A percentile compares a stretch with the other conserved stretches of the same genome.
Evolutionary conservation across 2,113 vertebrate species (phyloP).

Genomic region (Phaetusa simplex): DNA sequence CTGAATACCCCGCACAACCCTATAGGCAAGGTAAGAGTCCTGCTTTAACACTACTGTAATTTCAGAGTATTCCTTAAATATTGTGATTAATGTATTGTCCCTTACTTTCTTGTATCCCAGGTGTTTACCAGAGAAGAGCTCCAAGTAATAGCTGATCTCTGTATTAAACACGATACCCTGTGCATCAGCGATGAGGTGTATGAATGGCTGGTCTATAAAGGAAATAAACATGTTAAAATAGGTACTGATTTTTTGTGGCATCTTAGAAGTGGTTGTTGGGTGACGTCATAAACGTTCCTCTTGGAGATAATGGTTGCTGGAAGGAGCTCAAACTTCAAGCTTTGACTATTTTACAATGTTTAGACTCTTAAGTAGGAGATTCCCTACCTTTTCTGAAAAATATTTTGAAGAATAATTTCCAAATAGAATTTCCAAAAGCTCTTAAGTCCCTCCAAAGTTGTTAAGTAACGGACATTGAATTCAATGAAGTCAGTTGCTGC

Average conservation of each 20-base stretch:
- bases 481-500: not conserved
- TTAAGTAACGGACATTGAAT: not conserved
- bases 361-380: not conserved
- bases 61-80: not conserved
- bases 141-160: constrained; percentile 90
- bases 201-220: constrained; percentile 92
- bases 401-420: not conserved
- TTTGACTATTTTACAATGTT: not conserved
- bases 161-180: constrained; percentile 88
- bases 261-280: not conserved
- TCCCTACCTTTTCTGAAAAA: not conserved
- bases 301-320: not conserved
- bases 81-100: not conserved
- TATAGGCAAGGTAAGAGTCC: constrained; percentile 85
- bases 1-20: constrained; percentile 96
- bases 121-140: constrained; percentile 89
- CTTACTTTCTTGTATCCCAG: constrained; percentile 67
- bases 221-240: constrained; percentile 91
- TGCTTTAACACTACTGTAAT: not conserved
- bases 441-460: not conserved
- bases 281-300: not conserved
- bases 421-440: not conserved
- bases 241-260: constrained; percentile 73
- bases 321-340: not conserved
- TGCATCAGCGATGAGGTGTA: constrained; percentile 99